Percentiles rank a stretch among this genome's conserved stretches.
These are phyloP conservation scores for Microtus ochrogaster DNA, from an alignment of 2,113 vertebrate genomes.

Conservation along the genomic window DNA sequence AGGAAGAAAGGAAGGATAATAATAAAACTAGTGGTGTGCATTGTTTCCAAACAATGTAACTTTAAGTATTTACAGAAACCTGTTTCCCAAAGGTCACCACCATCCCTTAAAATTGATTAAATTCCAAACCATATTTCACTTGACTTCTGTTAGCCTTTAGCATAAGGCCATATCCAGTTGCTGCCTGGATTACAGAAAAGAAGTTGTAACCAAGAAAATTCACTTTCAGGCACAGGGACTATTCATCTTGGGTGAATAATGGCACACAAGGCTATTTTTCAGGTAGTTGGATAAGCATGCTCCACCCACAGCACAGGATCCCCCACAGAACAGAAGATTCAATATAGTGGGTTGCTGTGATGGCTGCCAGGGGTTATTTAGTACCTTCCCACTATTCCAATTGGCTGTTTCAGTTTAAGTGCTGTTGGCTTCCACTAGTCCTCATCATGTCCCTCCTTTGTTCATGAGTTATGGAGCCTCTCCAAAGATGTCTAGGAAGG, in stretches of 20 bases:
- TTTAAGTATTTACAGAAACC: not conserved
- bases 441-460: not conserved
- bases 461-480: not conserved
- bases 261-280: not conserved
- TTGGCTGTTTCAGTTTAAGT: not conserved
- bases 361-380: not conserved
- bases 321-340: not conserved
- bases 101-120: not conserved
- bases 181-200: not conserved
- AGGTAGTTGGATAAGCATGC: not conserved
- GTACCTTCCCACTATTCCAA: rapidly evolving
- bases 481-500: not conserved
- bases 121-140: not conserved
- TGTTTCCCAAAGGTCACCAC: not conserved
- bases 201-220: not conserved
- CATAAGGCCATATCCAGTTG: not conserved
- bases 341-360: not conserved
- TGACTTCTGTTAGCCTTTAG: not conserved
- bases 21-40: not conserved
- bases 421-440: not conserved
- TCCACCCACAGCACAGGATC: not conserved
- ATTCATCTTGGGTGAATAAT: not conserved
- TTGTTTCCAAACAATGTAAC: not conserved
- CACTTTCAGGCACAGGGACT: not conserved
- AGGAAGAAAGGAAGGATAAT: not conserved